These are phyloP conservation scores for Spinus olivaceus DNA, from an alignment of 2,797 vertebrate genomes.

Conservation along the genomic window DNA sequence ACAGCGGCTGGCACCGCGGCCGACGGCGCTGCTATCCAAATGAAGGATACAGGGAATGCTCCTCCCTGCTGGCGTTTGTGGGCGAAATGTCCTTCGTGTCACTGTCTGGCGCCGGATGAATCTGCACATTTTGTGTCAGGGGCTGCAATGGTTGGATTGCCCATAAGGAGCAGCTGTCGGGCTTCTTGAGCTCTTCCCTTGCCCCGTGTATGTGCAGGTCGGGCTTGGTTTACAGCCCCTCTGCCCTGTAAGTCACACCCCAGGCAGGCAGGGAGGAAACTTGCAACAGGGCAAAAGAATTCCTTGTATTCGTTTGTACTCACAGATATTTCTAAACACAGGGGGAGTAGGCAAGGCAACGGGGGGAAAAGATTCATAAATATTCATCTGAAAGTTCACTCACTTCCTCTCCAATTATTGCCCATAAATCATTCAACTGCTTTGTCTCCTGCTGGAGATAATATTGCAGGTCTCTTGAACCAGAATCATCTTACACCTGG, in stretches of 20 bases:
- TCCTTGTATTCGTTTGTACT: neutral
- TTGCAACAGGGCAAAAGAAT: neutral
- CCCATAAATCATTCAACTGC: neutral
- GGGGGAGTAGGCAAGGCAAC: neutral
- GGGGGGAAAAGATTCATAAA: neutral
- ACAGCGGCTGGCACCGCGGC: fast-evolving
- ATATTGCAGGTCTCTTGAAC: neutral
- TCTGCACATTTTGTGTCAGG: conserved; percentile 1
- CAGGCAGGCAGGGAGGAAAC: neutral
- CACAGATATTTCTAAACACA: neutral
- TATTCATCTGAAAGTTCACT: neutral
- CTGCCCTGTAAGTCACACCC: neutral
- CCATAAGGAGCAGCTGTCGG: neutral
- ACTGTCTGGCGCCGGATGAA: neutral
- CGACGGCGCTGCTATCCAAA: fast-evolving
- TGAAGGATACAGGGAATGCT: neutral
- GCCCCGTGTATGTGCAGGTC: neutral
- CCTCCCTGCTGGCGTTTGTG: neutral
- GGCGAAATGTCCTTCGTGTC: neutral
- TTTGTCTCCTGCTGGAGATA: neutral
- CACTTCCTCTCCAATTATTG: neutral
- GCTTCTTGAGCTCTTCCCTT: neutral
- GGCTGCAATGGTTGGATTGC: neutral
- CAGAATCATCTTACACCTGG: neutral
- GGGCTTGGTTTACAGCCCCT: neutral